Conservation (phyloP, 1,140 invertebrate species). For the Phortica variegata region DNA sequence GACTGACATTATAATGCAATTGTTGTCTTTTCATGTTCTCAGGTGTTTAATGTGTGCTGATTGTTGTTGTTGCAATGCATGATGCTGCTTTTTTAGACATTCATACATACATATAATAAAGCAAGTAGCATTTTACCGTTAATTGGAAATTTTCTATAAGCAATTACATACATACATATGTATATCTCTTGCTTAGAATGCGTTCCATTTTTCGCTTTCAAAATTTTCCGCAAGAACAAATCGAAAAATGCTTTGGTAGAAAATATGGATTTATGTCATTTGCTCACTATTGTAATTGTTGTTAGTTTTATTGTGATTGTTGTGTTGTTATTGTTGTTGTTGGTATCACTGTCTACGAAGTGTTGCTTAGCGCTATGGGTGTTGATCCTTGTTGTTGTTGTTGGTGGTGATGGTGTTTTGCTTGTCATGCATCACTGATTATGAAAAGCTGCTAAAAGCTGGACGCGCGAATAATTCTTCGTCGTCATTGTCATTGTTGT, state of each 20-base stretch:
- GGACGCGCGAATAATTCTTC: slow-evolving; percentile 48
- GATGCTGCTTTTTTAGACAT: too few relatives aligned
- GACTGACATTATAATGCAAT: too few relatives aligned
- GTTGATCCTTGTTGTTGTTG: slow-evolving; percentile 11
- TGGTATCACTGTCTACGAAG: too few relatives aligned
- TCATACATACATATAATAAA: too few relatives aligned
- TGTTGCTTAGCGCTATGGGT: not conserved
- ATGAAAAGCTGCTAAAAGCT: slow-evolving; percentile 53
- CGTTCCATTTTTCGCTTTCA: slow-evolving; percentile 18
- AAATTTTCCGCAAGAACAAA: slow-evolving; percentile 17
- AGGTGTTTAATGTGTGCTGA: not conserved
- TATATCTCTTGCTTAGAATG: not conserved
- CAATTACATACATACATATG: slow-evolving; percentile 39
- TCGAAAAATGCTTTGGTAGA: slow-evolving; percentile 44
- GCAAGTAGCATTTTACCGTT: slow-evolving; percentile 35
- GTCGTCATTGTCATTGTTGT: slow-evolving; percentile 24
- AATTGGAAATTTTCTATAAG: slow-evolving; percentile 45
- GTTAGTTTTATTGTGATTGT: too few relatives aligned
- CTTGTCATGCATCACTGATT: slow-evolving; percentile 52
- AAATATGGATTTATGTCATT: slow-evolving; percentile 52
- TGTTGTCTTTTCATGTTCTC: not conserved
- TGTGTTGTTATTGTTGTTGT: not conserved
- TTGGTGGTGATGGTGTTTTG: slow-evolving; percentile 32
- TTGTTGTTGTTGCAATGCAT: not conserved
- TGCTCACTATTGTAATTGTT: too few relatives aligned